Base-by-base conservation (phyloP, 2,113 vertebrate species). In the Pterocles burchelli region DNA sequence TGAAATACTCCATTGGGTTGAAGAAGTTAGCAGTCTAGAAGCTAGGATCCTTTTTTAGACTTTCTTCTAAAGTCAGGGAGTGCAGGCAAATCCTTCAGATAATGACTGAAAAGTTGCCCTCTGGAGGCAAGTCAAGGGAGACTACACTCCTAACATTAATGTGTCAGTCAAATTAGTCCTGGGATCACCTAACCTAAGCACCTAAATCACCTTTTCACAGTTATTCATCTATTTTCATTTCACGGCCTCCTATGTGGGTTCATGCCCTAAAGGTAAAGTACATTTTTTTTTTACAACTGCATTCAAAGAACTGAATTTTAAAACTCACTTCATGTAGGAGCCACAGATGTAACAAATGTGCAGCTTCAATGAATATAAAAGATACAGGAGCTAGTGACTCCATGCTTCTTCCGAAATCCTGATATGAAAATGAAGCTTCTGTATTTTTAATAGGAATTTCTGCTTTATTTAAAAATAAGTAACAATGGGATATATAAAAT, bases 401-500 rank as follows among this genome's bases (percentile, higher is more conserved):
- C 20, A 29, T 48, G 26, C 34, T 90, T 43, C 67, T 91, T 86
- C 67, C 91, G 74, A 96, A 71, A 91, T 70, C 34, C 45, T 87
- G 10, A 61, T 33, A 63, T 25, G 14, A 74, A 76, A 62, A 90
- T 46, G 51, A 85, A 75, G 72, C 36, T 62, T 73, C 65, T 78
- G 4, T 45, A 43, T 41, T 77, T 82, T 67, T 73, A 90, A 55
- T 28, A 63, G 3, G 17, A 91, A 90, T 92, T 95, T 93, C 51
- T 85, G 81, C 33, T 93, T 96, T 97, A 91, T 96, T 98, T 95
- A 94, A 97, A 97, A 97, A 72, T 88, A 95, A 95, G 84, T 38
- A 97, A 67, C 81, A 94, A 59, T 34, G 84, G 80, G 65, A 97
- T 92, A 96, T 96, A 75, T 85, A 96, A 95, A 93, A 76, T 90